Conservation (phyloP, 2,113 vertebrate species). For the Prietella phreatophila region DNA sequence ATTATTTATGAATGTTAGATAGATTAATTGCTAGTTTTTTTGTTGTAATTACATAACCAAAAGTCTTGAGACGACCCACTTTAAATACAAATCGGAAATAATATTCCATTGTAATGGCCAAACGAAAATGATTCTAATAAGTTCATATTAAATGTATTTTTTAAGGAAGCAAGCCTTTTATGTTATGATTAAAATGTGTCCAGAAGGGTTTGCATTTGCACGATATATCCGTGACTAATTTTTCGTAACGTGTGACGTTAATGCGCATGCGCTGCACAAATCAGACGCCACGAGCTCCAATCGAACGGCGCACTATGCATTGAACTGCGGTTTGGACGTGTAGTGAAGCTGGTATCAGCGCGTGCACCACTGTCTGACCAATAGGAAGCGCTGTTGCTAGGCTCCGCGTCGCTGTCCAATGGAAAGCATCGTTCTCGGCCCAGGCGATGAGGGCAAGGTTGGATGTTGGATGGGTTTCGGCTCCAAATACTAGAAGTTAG, state of each 20-base stretch:
- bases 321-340: neutral
- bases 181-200: neutral
- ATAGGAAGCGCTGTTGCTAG: slow-evolving; percentile 51
- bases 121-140: neutral
- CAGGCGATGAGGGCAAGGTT: slow-evolving; percentile 41
- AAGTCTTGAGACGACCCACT: neutral
- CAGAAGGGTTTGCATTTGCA: neutral
- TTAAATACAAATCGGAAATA: neutral
- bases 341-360: neutral
- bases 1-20: neutral
- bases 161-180: neutral
- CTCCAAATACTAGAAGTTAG: neutral
- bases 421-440: slow-evolving; percentile 23
- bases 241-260: neutral
- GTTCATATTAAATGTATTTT: neutral
- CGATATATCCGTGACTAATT: neutral
- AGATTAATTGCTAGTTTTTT: neutral
- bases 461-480: neutral
- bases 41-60: neutral
- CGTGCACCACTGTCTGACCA: slow-evolving; percentile 47
- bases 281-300: neutral
- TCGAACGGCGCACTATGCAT: neutral
- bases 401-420: slow-evolving; percentile 56
- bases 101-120: neutral
- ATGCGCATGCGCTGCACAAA: neutral